phyloP scores from a whole-genome alignment of 2,797 vertebrate species.

The Sandelia bainsii region DNA sequence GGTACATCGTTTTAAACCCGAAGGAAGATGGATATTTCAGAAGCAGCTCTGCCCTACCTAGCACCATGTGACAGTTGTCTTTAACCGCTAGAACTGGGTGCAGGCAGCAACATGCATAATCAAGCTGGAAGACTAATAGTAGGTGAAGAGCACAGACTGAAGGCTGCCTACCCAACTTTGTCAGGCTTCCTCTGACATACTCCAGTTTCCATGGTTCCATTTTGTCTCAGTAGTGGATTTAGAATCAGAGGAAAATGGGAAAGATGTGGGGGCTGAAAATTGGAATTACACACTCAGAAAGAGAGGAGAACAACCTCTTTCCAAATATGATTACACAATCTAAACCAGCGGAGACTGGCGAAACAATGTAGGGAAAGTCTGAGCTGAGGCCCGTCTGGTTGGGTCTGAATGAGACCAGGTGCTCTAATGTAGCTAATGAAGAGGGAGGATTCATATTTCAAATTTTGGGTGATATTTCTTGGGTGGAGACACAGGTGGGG shows the following conservation, averaged over 20 bases:
- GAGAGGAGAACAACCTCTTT: slow-evolving; percentile 44
- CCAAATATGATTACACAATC: slow-evolving; percentile 76
- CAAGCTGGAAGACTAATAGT: slow-evolving; percentile 28
- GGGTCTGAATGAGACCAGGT: slow-evolving; percentile 43
- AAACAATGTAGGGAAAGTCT: slow-evolving; percentile 63
- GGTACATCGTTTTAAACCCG: slow-evolving; percentile 18
- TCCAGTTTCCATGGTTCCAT: slow-evolving; percentile 48
- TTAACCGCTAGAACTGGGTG: slow-evolving; percentile 23
- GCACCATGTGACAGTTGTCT: slow-evolving; percentile 43
- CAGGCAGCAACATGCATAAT: slow-evolving; percentile 56
- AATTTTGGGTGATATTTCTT: slow-evolving; percentile 24
- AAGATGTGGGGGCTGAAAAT: slow-evolving; percentile 66
- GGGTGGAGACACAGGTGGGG: slow-evolving; percentile 1
- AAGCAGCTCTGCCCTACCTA: slow-evolving; percentile 20
- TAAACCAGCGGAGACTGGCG: slow-evolving; percentile 63
- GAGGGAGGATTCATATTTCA: slow-evolving; percentile 44
- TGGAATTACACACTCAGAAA: slow-evolving; percentile 55
- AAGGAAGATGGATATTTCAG: slow-evolving; percentile 30
- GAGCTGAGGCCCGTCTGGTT: slow-evolving; percentile 52
- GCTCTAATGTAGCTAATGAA: slow-evolving; percentile 37
- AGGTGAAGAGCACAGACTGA: slow-evolving; percentile 16
- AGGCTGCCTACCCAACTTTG: slow-evolving; percentile 23
- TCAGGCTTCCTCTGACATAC: slow-evolving; percentile 40
- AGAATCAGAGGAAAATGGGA: slow-evolving; percentile 61
- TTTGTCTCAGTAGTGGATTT: slow-evolving; percentile 40